Evolutionary conservation across 2,113 vertebrate species (phyloP).

Genomic region (Monarcha castaneiventris): DNA sequence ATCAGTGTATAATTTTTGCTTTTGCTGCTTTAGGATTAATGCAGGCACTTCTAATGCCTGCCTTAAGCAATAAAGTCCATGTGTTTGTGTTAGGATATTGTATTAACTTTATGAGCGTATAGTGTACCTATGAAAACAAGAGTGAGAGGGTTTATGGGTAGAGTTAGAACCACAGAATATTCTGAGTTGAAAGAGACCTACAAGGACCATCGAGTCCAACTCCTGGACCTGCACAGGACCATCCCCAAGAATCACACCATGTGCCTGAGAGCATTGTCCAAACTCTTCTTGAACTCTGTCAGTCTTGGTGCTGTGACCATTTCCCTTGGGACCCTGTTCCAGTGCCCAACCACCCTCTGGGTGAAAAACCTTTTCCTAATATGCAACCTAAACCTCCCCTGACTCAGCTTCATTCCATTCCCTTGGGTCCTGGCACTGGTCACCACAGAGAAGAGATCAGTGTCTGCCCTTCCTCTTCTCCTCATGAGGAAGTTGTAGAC

Average conservation of each 20-base stretch:
- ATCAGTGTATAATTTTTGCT: background rate
- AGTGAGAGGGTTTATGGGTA: background rate
- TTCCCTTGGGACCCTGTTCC: background rate
- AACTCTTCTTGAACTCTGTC: rapidly evolving
- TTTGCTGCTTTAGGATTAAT: background rate
- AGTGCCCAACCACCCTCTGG: background rate
- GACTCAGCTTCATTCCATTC: background rate
- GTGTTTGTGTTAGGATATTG: background rate
- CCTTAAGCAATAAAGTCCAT: background rate
- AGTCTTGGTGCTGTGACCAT: background rate
- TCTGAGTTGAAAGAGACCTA: background rate
- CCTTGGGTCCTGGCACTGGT: background rate
- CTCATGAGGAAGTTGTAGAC: rapidly evolving
- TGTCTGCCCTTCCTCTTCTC: background rate
- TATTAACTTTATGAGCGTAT: background rate
- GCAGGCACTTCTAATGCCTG: background rate
- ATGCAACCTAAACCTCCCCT: background rate
- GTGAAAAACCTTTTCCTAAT: background rate
- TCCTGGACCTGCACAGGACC: background rate
- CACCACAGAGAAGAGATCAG: background rate
- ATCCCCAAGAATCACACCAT: background rate
- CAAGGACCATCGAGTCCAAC: rapidly evolving
- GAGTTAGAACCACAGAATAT: background rate
- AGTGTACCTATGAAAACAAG: background rate
- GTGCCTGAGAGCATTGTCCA: background rate